These are phyloP conservation scores for Himalopsyche tibetana DNA, from an alignment of 2,888 invertebrate genomes.

Conservation along the genomic window DNA sequence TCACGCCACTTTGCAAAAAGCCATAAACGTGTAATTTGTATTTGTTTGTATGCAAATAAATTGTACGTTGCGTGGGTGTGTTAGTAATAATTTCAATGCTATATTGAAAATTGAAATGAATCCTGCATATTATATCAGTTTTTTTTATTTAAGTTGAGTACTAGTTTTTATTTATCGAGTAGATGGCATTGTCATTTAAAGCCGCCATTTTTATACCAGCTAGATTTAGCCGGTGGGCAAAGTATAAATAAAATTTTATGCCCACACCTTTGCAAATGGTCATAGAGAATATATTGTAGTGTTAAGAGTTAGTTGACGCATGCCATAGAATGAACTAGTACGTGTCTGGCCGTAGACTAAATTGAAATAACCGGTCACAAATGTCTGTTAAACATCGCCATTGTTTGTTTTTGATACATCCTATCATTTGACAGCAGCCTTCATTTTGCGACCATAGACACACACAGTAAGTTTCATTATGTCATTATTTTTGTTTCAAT, in stretches of 20 bases:
- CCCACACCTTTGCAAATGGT: not conserved
- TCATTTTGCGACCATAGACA: constrained; percentile 18
- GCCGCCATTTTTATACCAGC: constrained; percentile 21
- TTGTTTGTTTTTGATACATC: constrained; percentile 34
- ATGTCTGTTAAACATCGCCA: constrained; percentile 20
- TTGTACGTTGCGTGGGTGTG: too few relatives aligned
- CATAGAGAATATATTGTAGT: not conserved
- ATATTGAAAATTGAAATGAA: too few relatives aligned
- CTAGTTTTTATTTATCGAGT: not conserved
- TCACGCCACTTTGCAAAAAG: too few relatives aligned
- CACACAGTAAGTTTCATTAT: not conserved
- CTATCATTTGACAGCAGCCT: constrained; percentile 8
- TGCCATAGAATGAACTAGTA: not conserved
- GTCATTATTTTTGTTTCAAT: too few relatives aligned
- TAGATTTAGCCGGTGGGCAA: not conserved
- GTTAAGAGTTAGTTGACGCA: constrained; percentile 1
- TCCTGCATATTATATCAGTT: too few relatives aligned
- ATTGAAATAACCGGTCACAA: not conserved
- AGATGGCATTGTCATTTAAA: not conserved
- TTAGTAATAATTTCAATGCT: too few relatives aligned
- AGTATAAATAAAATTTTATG: not conserved
- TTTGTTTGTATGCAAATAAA: too few relatives aligned
- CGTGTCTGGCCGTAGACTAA: not conserved
- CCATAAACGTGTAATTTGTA: too few relatives aligned
- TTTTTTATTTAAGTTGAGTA: too few relatives aligned